Percentiles rank a stretch among this genome's conserved stretches.
phyloP scores from a whole-genome alignment of 2,113 vertebrate species.

The Numenius arquata region DNA sequence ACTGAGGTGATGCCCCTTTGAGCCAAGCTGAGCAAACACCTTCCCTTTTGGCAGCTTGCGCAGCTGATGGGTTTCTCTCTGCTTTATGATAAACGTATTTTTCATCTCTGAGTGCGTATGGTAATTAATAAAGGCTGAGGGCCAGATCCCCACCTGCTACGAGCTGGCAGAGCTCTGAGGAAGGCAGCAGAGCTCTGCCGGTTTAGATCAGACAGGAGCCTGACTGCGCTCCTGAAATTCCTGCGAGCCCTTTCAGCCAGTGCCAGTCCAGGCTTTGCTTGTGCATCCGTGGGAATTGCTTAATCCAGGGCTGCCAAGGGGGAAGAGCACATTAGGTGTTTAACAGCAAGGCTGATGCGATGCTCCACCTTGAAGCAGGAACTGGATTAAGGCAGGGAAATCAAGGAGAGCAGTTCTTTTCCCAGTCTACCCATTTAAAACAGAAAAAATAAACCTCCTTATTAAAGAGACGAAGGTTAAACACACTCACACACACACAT shows the following conservation, averaged over 20 bases:
- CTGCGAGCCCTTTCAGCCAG: neutral
- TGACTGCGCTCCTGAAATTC: neutral
- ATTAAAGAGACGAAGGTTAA: neutral
- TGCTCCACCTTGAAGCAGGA: neutral
- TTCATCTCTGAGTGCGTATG: neutral
- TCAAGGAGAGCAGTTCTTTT: neutral
- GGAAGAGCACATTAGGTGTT: neutral
- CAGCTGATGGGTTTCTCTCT: neutral
- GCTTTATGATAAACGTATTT: neutral
- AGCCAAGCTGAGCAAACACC: neutral
- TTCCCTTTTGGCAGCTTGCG: neutral
- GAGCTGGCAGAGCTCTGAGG: neutral
- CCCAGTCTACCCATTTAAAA: neutral
- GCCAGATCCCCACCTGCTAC: slow-evolving; percentile 2
- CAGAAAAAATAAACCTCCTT: neutral
- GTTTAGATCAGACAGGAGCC: neutral
- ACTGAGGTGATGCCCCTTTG: neutral
- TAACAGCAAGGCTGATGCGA: neutral
- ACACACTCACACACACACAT: neutral
- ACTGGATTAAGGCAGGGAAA: neutral
- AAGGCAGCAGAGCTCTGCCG: neutral
- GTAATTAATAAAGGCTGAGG: neutral
- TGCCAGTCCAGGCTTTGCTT: neutral
- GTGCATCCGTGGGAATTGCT: neutral
- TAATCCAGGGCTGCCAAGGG: neutral